phyloP scores from a whole-genome alignment of 2,888 invertebrate species.

The Orthosia cruda region DNA sequence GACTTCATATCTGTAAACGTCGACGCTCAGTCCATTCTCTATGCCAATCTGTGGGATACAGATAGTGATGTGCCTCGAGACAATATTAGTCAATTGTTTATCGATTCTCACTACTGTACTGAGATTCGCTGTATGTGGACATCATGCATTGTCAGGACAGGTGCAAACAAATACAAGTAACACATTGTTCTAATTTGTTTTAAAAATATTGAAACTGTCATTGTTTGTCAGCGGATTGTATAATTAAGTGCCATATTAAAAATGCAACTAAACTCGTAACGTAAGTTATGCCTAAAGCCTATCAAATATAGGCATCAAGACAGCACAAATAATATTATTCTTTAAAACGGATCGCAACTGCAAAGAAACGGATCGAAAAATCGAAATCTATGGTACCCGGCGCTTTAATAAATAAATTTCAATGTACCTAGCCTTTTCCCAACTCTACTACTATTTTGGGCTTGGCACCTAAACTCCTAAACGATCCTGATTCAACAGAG shows the following conservation, averaged over 20 bases:
- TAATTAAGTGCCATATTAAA: neutral
- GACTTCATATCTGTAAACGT: too few species aligned
- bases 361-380: neutral
- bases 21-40: neutral
- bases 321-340: neutral
- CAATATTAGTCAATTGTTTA: constrained; percentile 27
- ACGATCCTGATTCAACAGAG: too few species aligned
- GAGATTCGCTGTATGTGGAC: neutral
- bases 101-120: constrained; percentile 7
- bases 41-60: constrained; percentile 25
- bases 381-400: neutral
- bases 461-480: too few species aligned
- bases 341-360: neutral
- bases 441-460: too few species aligned
- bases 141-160: constrained; percentile 15
- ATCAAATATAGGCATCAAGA: neutral
- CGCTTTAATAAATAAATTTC: neutral
- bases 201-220: constrained; percentile 29
- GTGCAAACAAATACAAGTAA: constrained; percentile 18
- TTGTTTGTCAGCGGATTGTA: neutral
- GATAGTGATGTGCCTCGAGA: constrained; percentile 26
- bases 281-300: neutral
- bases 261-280: too few species aligned
- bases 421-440: too few species aligned
- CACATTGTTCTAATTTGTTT: constrained; percentile 39